Conservation (phyloP, 2,797 vertebrate genomes). For the Gastrophryne carolinensis region DNA sequence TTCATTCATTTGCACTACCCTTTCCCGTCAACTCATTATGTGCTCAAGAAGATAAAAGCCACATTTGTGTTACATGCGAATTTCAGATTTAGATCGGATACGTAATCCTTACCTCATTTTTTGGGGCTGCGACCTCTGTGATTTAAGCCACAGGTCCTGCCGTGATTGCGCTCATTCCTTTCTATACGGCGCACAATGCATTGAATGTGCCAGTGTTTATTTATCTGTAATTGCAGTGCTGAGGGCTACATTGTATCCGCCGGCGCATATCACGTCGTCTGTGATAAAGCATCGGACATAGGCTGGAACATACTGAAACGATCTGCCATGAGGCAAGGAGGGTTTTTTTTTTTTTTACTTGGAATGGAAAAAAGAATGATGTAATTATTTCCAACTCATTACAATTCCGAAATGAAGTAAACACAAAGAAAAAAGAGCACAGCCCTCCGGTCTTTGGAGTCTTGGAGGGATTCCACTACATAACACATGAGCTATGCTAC, state of each 20-base stretch:
- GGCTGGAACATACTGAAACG: constrained; percentile 8
- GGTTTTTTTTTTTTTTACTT: constrained; percentile 9
- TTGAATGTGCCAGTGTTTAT: constrained; percentile 4
- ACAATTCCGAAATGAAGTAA: constrained; percentile 29
- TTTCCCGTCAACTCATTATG: not conserved
- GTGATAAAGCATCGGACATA: constrained; percentile 6
- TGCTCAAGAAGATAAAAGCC: not conserved
- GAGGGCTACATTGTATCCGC: not conserved
- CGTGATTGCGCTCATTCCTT: constrained; percentile 23
- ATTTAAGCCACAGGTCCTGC: not conserved
- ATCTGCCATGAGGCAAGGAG: not conserved
- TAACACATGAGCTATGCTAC: constrained; percentile 51
- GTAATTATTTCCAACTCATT: constrained; percentile 34
- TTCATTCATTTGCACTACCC: too few relatives aligned
- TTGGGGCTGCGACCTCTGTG: not conserved
- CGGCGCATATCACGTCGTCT: not conserved
- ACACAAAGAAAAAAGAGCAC: constrained; percentile 21
- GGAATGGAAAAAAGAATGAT: constrained; percentile 33
- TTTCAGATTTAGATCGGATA: not conserved
- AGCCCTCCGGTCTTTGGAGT: not conserved
- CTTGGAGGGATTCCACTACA: constrained; percentile 46
- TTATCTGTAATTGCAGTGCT: not conserved
- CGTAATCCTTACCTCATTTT: not conserved
- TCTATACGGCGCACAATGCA: not conserved
- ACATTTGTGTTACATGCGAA: not conserved